Base-by-base conservation (phyloP, 2,113 vertebrate genomes). In the Labeo catla region DNA sequence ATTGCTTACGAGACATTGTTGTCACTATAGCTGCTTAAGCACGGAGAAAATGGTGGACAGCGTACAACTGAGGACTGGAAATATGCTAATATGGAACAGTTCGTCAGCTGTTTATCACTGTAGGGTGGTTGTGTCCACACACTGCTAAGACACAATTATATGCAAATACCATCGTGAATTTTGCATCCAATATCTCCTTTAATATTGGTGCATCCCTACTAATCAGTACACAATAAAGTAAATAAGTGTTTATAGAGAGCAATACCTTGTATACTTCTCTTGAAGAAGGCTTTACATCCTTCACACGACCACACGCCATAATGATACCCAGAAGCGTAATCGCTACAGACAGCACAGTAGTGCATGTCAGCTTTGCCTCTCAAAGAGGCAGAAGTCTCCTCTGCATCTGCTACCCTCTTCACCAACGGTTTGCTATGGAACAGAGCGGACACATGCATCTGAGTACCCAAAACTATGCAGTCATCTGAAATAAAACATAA, bases 221-320 rank as follows among this genome's bases (percentile, higher is more conserved):
- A 65, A 28, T 70, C 3, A 70, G 34, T 8, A 39, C 1, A 16
- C 54, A 70, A 15, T 13, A 70, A 70, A 39, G 43, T 7, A 21
- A 15, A 23, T 21, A 39, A 19, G 8, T 45, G n/a, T 8, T 70
- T 72, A 19, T 16, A 50, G 43, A 21, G 61, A 15, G 39, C 79
- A 57, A 65, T 87, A 95, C 98, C 98, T 97, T 99, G 98, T 92
- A 99, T 99, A 92, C 98, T 99, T 91, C 98, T 97, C 93, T 99
- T 99, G 93, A 99, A 99, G 93, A 99, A 99, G n/a, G 98, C 98
- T 92, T 99, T 99, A 85, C 98, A 99, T 13, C 98, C 98, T 93
- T 99, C 98, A 59, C 98, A 99, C 0, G 98, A 99, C 98, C 98
- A 99, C 77, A 99, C 98, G 0, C 98, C 97, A 0, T 99, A 99